Base-by-base conservation (phyloP, 1,140 invertebrate species). In the Leucophenga varia region DNA sequence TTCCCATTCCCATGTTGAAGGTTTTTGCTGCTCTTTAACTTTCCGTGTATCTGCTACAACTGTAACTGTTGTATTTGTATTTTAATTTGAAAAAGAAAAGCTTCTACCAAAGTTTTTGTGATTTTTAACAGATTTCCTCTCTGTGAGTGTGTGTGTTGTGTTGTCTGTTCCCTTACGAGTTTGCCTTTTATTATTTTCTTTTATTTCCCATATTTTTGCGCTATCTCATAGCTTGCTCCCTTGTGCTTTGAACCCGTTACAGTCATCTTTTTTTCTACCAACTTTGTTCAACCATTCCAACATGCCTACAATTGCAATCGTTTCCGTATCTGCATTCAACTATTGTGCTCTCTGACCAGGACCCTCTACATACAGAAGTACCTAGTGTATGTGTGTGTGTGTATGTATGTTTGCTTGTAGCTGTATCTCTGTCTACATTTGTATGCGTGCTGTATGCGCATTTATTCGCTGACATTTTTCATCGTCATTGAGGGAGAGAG, bases 151-250 rank as follows among this genome's bases (percentile, higher is more conserved):
- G 17, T 36, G 30, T 18, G 9, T 13, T 16, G 21, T 47, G 21
- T 16, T 21, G 17, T 22, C 41, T 41, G 28, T 34, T 42, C 43
- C 43, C 45, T 38, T 46, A 42, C 31, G 42, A 51, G 37, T 54
- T 36, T 53, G 18, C 25, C 18, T 22, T 42, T 32, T 30, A 35
- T 28, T 45, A 45, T 30, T 21, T 20, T 9, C 10, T 19, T 14
- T 12, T 37, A 38, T 19, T 32, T 39, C n/a, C n/a, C n/a, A n/a
- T n/a, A 18, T 43, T 53, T 14, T 6, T 3, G 7, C 22, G 18
- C 25, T 34, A 14, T 30, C 35, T 38, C 35, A 28, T 14, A 12
- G 14, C n/a, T 19, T 28, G n/a, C 17, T 46, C 17, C n/a, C 43
- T 40, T 30, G 25, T 25, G 44, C 42, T 49, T 34, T 43, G 19